These are phyloP conservation scores for Xylophagus ater DNA, from an alignment of 2,888 invertebrate genomes.

Conservation along the genomic window DNA sequence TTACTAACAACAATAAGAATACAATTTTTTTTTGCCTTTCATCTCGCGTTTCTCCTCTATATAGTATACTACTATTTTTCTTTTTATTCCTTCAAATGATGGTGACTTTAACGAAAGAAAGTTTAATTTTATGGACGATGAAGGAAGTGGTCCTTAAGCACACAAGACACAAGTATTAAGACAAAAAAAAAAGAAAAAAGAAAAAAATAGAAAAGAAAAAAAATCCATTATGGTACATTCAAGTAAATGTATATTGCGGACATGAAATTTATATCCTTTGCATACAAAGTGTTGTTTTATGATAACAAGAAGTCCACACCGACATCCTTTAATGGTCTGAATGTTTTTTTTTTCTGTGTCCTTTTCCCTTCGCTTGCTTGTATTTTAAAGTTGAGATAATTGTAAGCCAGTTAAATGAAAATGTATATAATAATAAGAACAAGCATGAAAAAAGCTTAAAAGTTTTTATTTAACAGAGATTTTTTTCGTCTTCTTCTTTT, in stretches of 20 bases:
- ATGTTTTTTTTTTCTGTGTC: no score
- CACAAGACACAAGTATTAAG: background rate
- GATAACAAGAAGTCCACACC: constrained; percentile 8
- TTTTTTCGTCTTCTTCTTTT: no score
- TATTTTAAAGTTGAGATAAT: no score
- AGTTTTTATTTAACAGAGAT: no score
- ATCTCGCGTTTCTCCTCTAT: background rate
- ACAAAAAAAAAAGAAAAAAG: constrained; percentile 9
- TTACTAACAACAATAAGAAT: no score
- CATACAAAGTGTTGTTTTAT: constrained; percentile 18
- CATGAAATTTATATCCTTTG: constrained; percentile 20
- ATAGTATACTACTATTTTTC: background rate
- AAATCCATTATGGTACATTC: constrained; percentile 16
- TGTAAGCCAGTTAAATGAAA: no score
- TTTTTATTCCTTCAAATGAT: no score
- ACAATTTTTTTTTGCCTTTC: constrained; percentile 4
- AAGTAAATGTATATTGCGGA: constrained; percentile 19
- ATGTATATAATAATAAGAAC: no score
- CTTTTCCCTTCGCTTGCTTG: no score
- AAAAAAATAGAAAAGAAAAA: constrained; percentile 9
- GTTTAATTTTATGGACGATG: constrained; percentile 17
- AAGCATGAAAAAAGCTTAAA: no score
- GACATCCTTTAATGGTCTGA: constrained; percentile 3
- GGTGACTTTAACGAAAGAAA: constrained; percentile 11
- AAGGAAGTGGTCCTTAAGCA: constrained; percentile 14